phyloP scores from a whole-genome alignment of 2,888 invertebrate genomes.

The Ectobius pallidus region DNA sequence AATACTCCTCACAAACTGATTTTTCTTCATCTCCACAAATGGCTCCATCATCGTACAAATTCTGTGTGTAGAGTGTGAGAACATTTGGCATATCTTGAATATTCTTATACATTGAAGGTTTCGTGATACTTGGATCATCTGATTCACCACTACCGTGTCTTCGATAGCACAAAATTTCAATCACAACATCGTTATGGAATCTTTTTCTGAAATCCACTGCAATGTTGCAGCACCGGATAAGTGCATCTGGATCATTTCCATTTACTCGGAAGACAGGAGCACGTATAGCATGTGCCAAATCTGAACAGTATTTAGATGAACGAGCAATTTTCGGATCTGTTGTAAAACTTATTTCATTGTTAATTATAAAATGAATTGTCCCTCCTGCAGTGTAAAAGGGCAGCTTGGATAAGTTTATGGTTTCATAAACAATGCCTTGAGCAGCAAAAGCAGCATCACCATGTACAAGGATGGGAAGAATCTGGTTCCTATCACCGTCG shows the following conservation, averaged over 20 bases:
- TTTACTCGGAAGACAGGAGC: slow-evolving; percentile 96
- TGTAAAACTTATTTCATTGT: slow-evolving; percentile 84
- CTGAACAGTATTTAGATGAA: slow-evolving; percentile 88
- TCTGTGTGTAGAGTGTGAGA: slow-evolving; percentile 12
- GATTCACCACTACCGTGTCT: slow-evolving; percentile 90
- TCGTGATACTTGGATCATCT: slow-evolving; percentile 95
- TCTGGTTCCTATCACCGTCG: slow-evolving; percentile 70
- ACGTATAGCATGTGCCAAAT: slow-evolving; percentile 88
- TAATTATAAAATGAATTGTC: slow-evolving; percentile 65
- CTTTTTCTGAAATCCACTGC: slow-evolving; percentile 85
- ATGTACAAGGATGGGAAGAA: slow-evolving; percentile 64
- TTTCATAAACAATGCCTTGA: slow-evolving; percentile 67
- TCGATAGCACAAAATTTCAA: slow-evolving; percentile 85
- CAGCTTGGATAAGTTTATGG: slow-evolving; percentile 64
- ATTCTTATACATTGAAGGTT: slow-evolving; percentile 88
- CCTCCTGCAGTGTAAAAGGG: slow-evolving; percentile 65
- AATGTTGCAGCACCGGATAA: slow-evolving; percentile 84
- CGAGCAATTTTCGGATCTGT: slow-evolving; percentile 87
- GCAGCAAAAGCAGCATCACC: slow-evolving; percentile 68
- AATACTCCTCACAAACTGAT: background rate
- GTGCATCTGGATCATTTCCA: slow-evolving; percentile 91
- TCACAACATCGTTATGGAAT: slow-evolving; percentile 85
- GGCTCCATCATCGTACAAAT: slow-evolving; percentile 15
- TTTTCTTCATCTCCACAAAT: background rate
- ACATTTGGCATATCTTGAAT: slow-evolving; percentile 24